Evolutionary conservation across 2,888 invertebrate species (phyloP).

Genomic region (Brachyptera putata): DNA sequence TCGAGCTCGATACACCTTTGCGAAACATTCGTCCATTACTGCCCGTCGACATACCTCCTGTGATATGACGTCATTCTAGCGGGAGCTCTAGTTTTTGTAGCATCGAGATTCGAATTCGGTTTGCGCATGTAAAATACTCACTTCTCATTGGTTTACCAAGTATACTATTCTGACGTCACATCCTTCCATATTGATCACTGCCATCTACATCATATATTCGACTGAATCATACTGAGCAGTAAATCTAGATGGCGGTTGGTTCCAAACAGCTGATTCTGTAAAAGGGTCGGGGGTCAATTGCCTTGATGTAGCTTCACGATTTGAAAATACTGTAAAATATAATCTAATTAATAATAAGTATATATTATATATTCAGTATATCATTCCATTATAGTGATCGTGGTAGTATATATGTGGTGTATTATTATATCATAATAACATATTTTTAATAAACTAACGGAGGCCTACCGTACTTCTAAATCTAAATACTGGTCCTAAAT

Average conservation of each 20-base stretch:
- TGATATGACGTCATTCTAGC: conserved; percentile 13
- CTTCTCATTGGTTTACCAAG: conserved; percentile 1
- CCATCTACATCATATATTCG: not conserved
- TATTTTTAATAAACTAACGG: too few relatives aligned
- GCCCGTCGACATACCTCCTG: conserved; percentile 39
- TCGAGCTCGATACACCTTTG: conserved; percentile 46
- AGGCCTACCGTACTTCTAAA: too few relatives aligned
- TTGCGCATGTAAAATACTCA: not conserved
- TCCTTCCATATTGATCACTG: not conserved
- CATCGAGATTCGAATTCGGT: not conserved
- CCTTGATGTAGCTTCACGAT: too few relatives aligned
- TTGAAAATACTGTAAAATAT: too few relatives aligned
- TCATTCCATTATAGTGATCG: too few relatives aligned
- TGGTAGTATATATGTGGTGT: too few relatives aligned
- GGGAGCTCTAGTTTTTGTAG: not conserved
- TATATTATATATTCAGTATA: too few relatives aligned
- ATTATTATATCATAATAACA: too few relatives aligned
- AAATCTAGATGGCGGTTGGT: not conserved
- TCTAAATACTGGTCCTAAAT: too few relatives aligned
- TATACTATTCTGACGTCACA: not conserved
- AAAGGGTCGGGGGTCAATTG: not conserved
- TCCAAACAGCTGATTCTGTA: not conserved
- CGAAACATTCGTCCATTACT: conserved; percentile 48
- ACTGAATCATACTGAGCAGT: not conserved
- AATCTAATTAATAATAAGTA: too few relatives aligned